Evolutionary conservation across 2,797 vertebrate genomes (phyloP).

Genomic region (Pelochelys cantorii): DNA sequence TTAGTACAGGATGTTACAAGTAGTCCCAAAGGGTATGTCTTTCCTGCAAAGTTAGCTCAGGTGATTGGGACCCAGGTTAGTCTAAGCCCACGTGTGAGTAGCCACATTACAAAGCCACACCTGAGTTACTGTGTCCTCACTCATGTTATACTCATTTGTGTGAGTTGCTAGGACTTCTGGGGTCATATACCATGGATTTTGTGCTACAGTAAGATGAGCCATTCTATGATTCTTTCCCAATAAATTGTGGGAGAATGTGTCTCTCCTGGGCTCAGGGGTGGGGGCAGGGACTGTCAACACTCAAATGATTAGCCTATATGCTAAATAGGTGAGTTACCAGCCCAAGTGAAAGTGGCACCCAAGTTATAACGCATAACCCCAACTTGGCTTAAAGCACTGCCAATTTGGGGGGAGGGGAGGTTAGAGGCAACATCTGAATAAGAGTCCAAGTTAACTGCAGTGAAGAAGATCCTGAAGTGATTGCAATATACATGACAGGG

Average conservation of each 20-base stretch:
- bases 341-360: rapidly evolving
- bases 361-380: not conserved
- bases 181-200: not conserved
- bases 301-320: not conserved
- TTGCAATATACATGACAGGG: no score
- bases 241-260: no score
- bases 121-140: not conserved
- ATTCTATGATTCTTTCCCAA: not conserved
- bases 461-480: no score
- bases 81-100: not conserved
- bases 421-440: no score
- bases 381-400: not conserved
- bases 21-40: not conserved
- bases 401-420: not conserved
- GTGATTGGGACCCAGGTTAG: not conserved
- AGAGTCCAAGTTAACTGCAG: no score
- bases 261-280: no score
- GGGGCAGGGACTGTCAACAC: not conserved
- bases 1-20: not conserved
- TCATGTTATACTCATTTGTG: not conserved
- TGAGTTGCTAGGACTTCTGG: not conserved
- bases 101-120: not conserved
- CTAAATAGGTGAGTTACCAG: not conserved
- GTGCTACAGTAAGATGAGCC: not conserved
- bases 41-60: not conserved